Base-by-base conservation (phyloP, 2,797 vertebrate genomes). In the Typhlichthys subterraneus region DNA sequence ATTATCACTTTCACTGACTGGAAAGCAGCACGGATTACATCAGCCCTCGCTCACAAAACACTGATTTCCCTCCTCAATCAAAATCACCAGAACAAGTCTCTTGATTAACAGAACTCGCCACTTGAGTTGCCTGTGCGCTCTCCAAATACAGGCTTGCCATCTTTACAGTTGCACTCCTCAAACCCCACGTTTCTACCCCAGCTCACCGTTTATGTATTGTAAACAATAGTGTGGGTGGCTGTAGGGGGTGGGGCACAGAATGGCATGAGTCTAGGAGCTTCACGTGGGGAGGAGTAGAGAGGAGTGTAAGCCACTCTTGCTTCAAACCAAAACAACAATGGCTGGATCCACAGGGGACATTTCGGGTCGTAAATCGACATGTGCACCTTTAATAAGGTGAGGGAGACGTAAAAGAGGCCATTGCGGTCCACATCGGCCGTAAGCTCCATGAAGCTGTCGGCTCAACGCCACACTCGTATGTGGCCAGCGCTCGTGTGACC, bases 401-500 rank as follows among this genome's bases (percentile, higher is more conserved):
- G 60, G 33, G 49, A 66, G 69, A 78, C 74, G 80, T 73, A 89
- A 47, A 83, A 85, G 69, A 80, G 63, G 65, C 80, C 65, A 77
- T 75, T 63, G 13, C 66, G 64, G 78, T 82, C 66, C 53, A 60
- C 65, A 79, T 71, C 65, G 59, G 45, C 68, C 31, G 70, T 87
- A 87, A 85, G 81, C 85, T 78, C 77, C 1, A 59, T n/a, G 74
- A 84, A 85, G 83, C 87, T 53, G 9, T 47, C 65, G 66, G 85
- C 88, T 90, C 86, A 88, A 82, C 83, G 67, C 81, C 70, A 13
- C 12, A 46, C 60, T 76, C 62, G 69, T 79, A 85, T 76, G 68
- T 77, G 77, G 75, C 74, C 82, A 77, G 74, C 45, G 56, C 85
- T 86, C 88, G 85, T 87, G 82, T 85, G 86, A 85, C 86, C 56